Conservation (phyloP, 2,113 vertebrate genomes). For the Malurus melanocephalus region DNA sequence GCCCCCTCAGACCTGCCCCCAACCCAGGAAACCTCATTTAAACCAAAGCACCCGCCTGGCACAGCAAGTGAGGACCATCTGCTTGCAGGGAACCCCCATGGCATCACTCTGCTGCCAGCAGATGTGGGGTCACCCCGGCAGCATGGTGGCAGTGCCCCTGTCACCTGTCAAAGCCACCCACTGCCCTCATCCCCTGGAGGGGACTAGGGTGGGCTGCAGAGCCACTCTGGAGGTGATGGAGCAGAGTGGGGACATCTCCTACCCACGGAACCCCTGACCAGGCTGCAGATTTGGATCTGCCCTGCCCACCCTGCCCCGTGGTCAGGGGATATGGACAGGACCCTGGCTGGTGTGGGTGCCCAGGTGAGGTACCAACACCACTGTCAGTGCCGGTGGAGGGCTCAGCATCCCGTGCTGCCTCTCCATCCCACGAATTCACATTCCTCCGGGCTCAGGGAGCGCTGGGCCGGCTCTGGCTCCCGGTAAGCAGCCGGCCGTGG, state of each 20-base stretch:
- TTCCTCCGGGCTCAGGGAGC: constrained; percentile 66
- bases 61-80: accelerated
- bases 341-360: background rate
- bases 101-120: background rate
- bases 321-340: background rate
- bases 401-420: background rate
- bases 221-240: background rate
- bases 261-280: accelerated
- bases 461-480: constrained; percentile 74
- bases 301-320: accelerated
- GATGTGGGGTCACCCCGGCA: background rate
- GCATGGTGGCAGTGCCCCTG: accelerated
- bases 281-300: background rate
- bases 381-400: background rate
- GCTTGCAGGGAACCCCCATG: accelerated
- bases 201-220: background rate
- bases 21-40: background rate
- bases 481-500: constrained; percentile 78
- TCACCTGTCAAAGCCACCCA: background rate
- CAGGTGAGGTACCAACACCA: background rate
- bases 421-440: background rate
- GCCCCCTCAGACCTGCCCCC: background rate
- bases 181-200: background rate
- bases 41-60: background rate
- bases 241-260: background rate